Evolutionary conservation across 2,797 vertebrate species (phyloP), one percentile per base, ranked within the genome.

Genomic region (Knipowitschia caucasica): DNA sequence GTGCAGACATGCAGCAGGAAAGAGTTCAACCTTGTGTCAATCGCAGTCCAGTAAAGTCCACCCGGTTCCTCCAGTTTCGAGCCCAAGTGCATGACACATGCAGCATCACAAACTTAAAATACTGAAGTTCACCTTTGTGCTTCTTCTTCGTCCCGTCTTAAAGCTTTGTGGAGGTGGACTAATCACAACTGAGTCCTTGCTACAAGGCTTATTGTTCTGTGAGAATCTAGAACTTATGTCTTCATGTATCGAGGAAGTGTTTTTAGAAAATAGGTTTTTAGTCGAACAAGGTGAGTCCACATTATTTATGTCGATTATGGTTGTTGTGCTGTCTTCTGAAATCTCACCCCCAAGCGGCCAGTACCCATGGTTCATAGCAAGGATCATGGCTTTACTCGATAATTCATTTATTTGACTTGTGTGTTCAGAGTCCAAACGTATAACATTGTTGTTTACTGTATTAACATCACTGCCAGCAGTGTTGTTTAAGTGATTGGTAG

Each of bases 91-190:
- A 62, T 50, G 34, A 59, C 44, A 27, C 84, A 88, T 88, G 85
- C 81, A 79, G 36, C 33, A 44, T 53, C 50, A 59, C 30, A 29
- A 8, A 3, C 55, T 40, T 51, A 20, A 44, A 39, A 40, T 17
- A 38, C 44, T 14, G 12, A 33, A 60, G 26, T 71, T 98, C 95
- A 98, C 95, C 96, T 98, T 95, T 85, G 88, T 81, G 70, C 86
- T 90, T 81, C 93, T 92, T 86, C 93, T 91, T 89, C 92, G 92
- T 92, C 93, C 94, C 2, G 91, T 87, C 82, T 96, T 98, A 81
- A 88, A 82, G 82, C 76, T 98, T 87, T 94, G 94, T 54, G 95
- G 95, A 82, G 96, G 96, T 63, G 95, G 95, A 76, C 78, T 93
- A 90, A 98, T 91, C 75, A 94, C 89, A 84, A 98, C 92, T 43